Evolutionary conservation across 2,797 vertebrate genomes (phyloP).

Genomic region (Meda fulgida): DNA sequence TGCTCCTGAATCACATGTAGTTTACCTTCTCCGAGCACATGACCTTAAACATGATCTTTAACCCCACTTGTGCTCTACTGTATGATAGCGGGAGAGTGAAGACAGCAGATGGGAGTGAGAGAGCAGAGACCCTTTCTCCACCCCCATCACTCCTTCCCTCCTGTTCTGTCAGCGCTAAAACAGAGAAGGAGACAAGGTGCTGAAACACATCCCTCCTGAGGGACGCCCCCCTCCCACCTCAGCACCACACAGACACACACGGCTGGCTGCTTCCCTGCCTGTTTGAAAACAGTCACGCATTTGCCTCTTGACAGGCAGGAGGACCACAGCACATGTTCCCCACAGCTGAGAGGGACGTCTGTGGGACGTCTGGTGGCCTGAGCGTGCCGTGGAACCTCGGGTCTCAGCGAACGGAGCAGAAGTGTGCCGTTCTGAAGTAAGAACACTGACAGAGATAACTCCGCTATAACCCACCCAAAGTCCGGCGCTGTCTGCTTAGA

Average conservation of each 20-base stretch:
- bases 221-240: conserved; percentile 58
- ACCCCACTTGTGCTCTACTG: conserved; percentile 30
- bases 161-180: conserved; percentile 74
- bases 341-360: conserved; percentile 15
- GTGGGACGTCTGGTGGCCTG: neutral
- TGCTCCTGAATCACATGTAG: conserved; percentile 23
- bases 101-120: conserved; percentile 54
- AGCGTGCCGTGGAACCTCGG: neutral
- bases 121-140: conserved; percentile 54
- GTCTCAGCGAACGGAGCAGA: neutral
- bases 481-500: conserved; percentile 22
- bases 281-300: conserved; percentile 43
- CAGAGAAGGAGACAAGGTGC: conserved; percentile 77
- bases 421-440: neutral
- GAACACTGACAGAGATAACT: conserved; percentile 39
- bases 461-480: conserved; percentile 38
- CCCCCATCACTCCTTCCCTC: conserved; percentile 54
- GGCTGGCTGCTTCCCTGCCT: conserved; percentile 42
- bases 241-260: conserved; percentile 49
- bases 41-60: conserved; percentile 35
- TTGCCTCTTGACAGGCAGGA: conserved; percentile 35
- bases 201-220: conserved; percentile 72
- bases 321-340: conserved; percentile 34
- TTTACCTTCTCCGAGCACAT: conserved; percentile 1
- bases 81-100: conserved; percentile 50